Evolutionary conservation across 2,113 vertebrate genomes (phyloP).

Genomic region (Gadus chalcogrammus): DNA sequence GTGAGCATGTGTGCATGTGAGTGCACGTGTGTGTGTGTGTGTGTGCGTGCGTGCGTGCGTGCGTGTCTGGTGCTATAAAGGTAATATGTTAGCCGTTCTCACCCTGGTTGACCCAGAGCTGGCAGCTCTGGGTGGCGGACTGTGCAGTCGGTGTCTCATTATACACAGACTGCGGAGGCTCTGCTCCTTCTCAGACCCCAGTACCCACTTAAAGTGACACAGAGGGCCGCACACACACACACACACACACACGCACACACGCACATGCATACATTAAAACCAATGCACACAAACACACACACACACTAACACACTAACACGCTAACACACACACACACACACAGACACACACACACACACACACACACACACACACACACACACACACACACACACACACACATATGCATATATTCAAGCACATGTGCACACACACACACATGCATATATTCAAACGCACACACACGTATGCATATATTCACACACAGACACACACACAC

Average conservation of each 20-base stretch:
- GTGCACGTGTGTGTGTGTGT: background rate
- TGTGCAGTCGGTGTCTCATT: constrained; percentile 46
- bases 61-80: constrained; percentile 25
- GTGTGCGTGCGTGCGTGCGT: background rate
- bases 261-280: constrained; percentile 1
- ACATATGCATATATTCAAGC: background rate
- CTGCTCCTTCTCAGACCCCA: too few relatives aligned
- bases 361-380: constrained; percentile 17
- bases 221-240: constrained; percentile 16
- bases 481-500: constrained; percentile 16
- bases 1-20: background rate
- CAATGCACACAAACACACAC: constrained; percentile 10
- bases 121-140: constrained; percentile 6
- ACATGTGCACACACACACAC: background rate
- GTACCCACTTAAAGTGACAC: too few relatives aligned
- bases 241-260: constrained; percentile 10
- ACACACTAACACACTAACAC: background rate
- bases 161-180: constrained; percentile 9
- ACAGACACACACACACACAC: constrained; percentile 7
- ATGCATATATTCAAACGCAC: background rate
- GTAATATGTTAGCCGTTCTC: constrained; percentile 6
- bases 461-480: background rate
- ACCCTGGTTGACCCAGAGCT: constrained; percentile 45
- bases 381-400: too few relatives aligned
- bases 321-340: background rate